Conservation (phyloP, 2,888 invertebrate genomes). For the Hedychridium roseum region DNA sequence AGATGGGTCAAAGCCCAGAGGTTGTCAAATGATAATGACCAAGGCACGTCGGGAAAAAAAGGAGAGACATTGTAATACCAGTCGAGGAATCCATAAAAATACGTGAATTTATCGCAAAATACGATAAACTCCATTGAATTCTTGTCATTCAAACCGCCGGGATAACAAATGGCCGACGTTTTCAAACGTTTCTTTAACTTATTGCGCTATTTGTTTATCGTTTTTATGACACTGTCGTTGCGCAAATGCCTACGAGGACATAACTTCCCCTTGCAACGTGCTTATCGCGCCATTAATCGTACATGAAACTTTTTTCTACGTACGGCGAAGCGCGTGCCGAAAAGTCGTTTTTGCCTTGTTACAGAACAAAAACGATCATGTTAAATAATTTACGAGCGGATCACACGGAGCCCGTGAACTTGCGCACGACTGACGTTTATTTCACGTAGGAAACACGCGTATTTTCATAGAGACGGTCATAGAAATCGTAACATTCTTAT, state of each 20-base stretch:
- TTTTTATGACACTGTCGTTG: conserved; percentile 1
- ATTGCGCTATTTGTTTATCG: conserved; percentile 6
- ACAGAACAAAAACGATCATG: conserved; percentile 11
- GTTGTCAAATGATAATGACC: conserved; percentile 25
- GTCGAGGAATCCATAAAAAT: no score
- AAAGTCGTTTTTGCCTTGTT: conserved; percentile 8
- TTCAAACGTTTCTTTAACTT: background rate
- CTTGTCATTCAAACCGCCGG: no score
- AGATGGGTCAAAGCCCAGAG: conserved; percentile 30
- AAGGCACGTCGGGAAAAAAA: background rate
- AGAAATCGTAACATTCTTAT: no score
- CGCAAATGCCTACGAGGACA: conserved; percentile 5
- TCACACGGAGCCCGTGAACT: no score
- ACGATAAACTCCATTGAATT: no score
- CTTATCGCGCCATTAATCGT: background rate
- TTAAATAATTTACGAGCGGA: no score
- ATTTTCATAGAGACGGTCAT: no score
- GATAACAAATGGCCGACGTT: no score
- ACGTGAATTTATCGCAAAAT: no score
- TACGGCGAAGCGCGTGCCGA: conserved; percentile 9
- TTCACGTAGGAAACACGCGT: no score
- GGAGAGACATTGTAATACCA: no score
- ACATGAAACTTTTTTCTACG: background rate
- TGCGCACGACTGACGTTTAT: no score
- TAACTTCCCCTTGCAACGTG: background rate